Percentiles rank a stretch among this genome's conserved stretches.
Evolutionary conservation across 2,797 vertebrate genomes (phyloP).

Genomic region (Leucoraja ocellata): DNA sequence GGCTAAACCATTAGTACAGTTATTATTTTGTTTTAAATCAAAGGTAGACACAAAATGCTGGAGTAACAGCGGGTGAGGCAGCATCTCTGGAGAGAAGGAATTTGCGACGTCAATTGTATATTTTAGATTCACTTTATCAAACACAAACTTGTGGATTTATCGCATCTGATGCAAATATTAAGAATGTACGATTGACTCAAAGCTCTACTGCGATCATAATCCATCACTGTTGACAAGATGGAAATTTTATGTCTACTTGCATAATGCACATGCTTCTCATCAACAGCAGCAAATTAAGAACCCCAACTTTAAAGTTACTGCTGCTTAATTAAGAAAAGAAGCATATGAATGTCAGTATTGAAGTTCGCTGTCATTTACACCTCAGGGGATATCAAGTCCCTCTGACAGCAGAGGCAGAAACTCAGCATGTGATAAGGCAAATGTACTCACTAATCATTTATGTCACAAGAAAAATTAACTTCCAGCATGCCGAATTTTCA

Average conservation of each 20-base stretch:
- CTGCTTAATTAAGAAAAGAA: constrained; percentile 38
- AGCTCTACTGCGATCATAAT: constrained; percentile 19
- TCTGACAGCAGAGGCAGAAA: constrained; percentile 37
- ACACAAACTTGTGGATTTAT: background rate
- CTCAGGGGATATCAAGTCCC: constrained; percentile 34
- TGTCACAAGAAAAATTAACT: constrained; percentile 37
- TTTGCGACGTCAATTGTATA: background rate
- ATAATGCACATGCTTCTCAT: constrained; percentile 30
- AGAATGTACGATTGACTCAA: constrained; percentile 6
- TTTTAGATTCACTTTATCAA: background rate
- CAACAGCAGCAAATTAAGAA: constrained; percentile 28
- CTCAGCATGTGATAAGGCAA: constrained; percentile 36
- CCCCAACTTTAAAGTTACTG: constrained; percentile 35
- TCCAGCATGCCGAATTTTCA: constrained; percentile 26
- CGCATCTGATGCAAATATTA: background rate
- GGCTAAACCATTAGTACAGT: background rate
- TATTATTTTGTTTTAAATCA: background rate
- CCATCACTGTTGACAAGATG: constrained; percentile 34
- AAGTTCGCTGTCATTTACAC: constrained; percentile 37
- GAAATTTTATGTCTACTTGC: constrained; percentile 31
- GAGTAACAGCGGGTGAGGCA: too few species aligned
- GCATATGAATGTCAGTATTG: constrained; percentile 38
- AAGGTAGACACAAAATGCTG: too few species aligned
- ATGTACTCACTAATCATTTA: constrained; percentile 37
- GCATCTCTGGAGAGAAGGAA: too few species aligned